phyloP scores from a whole-genome alignment of 2,888 invertebrate genomes.

The Cynaeus angustus region DNA sequence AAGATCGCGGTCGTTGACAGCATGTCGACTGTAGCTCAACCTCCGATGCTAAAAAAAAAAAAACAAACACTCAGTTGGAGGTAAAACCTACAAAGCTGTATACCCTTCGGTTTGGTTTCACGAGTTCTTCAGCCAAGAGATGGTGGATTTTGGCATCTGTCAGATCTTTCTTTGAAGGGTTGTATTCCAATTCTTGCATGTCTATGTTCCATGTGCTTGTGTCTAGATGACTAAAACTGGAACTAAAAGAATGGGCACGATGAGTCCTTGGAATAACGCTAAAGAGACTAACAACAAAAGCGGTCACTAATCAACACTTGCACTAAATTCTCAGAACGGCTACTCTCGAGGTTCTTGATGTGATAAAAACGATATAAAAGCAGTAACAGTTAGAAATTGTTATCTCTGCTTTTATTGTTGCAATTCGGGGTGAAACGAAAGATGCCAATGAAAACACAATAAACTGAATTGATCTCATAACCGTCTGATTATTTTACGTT shows the following conservation, averaged over 20 bases:
- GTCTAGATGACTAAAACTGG: constrained; percentile 89
- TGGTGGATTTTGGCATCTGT: constrained; percentile 97
- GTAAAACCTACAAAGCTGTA: background rate
- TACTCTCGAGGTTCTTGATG: too few relatives aligned
- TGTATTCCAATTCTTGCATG: constrained; percentile 94
- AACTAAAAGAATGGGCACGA: constrained; percentile 72
- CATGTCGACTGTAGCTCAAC: constrained; percentile 92
- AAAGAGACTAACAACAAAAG: background rate
- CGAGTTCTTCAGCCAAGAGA: constrained; percentile 89
- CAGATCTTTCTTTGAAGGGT: constrained; percentile 92
- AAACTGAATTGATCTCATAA: too few relatives aligned
- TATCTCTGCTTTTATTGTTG: too few relatives aligned
- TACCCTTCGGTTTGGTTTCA: constrained; percentile 91
- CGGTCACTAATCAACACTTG: background rate
- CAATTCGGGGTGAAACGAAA: too few relatives aligned
- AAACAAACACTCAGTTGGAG: background rate
- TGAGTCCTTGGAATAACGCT: too few relatives aligned
- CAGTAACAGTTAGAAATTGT: too few relatives aligned
- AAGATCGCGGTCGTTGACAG: constrained; percentile 91
- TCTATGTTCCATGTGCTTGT: constrained; percentile 92
- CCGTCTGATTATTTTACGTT: too few relatives aligned
- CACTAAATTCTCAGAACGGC: too few relatives aligned
- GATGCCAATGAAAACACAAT: too few relatives aligned
- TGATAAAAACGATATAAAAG: too few relatives aligned
- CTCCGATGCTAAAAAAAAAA: constrained; percentile 86